Evolutionary conservation across 1,140 invertebrate species (phyloP).

Genomic region (Hycleus cichorii): DNA sequence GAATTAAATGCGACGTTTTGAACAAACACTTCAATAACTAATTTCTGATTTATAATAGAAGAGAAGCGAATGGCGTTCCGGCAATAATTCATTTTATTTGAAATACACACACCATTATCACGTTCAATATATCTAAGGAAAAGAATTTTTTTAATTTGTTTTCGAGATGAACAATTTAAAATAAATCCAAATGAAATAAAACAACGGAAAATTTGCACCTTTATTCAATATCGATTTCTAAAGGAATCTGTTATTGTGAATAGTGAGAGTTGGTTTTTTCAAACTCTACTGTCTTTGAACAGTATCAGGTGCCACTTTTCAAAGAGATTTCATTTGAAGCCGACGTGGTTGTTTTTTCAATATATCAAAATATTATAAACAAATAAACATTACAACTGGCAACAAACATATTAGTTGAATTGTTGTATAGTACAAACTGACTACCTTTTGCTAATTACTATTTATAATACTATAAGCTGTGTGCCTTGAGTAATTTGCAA

Average conservation of each 20-base stretch:
- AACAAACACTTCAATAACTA: neutral
- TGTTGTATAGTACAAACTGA: conserved; percentile 42
- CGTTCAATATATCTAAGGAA: no score
- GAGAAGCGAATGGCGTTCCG: conserved; percentile 4
- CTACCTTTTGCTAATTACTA: conserved; percentile 43
- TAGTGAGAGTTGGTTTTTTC: conserved; percentile 4
- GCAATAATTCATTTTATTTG: neutral
- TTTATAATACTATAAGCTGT: conserved; percentile 41
- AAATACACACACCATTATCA: no score
- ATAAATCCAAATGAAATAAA: no score
- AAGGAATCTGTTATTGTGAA: conserved; percentile 1
- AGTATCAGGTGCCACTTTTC: conserved; percentile 11
- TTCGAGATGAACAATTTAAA: no score
- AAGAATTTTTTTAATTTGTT: no score
- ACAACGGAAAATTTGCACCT: no score
- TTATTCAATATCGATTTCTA: neutral
- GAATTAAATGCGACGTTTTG: neutral
- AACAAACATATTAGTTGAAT: conserved; percentile 34
- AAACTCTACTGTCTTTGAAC: neutral
- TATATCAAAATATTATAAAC: neutral
- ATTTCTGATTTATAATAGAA: no score
- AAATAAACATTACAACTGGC: conserved; percentile 7
- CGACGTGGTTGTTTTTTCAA: conserved; percentile 3
- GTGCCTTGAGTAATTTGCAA: conserved; percentile 42
- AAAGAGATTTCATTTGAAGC: conserved; percentile 11